phyloP scores from a whole-genome alignment of 2,888 invertebrate genomes.

The Scaptomyza reducta region DNA sequence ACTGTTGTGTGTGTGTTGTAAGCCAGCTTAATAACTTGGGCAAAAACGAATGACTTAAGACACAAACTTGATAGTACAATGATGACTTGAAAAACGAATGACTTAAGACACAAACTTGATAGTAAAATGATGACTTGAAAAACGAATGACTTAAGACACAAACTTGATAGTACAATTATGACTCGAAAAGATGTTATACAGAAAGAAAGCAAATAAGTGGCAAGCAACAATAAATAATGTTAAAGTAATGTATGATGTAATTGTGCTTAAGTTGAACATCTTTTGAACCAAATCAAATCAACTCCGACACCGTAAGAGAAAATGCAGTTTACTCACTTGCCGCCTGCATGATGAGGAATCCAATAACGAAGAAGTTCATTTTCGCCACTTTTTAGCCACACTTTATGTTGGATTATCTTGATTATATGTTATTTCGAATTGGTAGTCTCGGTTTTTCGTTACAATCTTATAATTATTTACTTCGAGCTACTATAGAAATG shows the following conservation, averaged over 20 bases:
- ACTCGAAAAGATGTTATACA: no score
- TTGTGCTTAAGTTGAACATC: background rate
- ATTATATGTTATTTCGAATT: slow-evolving; percentile 16
- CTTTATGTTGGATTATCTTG: slow-evolving; percentile 33
- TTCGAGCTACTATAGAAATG: slow-evolving; percentile 31
- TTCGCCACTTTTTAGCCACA: slow-evolving; percentile 41
- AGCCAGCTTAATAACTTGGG: slow-evolving; percentile 26
- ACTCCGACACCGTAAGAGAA: slow-evolving; percentile 16
- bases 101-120: slow-evolving; percentile 64
- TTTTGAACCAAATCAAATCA: slow-evolving; percentile 16
- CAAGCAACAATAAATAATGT: background rate
- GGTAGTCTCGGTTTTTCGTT: slow-evolving; percentile 6
- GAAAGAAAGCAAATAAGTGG: no score
- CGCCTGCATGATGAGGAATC: slow-evolving; percentile 82
- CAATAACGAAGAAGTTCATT: slow-evolving; percentile 82
- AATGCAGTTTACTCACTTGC: slow-evolving; percentile 76
- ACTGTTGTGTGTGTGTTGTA: slow-evolving; percentile 14
- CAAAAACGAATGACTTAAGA: slow-evolving; percentile 56
- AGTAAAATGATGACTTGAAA: background rate
- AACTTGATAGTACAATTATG: slow-evolving; percentile 39
- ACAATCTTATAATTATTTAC: slow-evolving; percentile 1
- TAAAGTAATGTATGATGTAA: background rate
- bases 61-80: slow-evolving; percentile 50
- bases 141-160: slow-evolving; percentile 62
- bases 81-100: slow-evolving; percentile 35